These are phyloP conservation scores for Calcarius lapponicus DNA, from an alignment of 2,797 vertebrate genomes.

Conservation along the genomic window DNA sequence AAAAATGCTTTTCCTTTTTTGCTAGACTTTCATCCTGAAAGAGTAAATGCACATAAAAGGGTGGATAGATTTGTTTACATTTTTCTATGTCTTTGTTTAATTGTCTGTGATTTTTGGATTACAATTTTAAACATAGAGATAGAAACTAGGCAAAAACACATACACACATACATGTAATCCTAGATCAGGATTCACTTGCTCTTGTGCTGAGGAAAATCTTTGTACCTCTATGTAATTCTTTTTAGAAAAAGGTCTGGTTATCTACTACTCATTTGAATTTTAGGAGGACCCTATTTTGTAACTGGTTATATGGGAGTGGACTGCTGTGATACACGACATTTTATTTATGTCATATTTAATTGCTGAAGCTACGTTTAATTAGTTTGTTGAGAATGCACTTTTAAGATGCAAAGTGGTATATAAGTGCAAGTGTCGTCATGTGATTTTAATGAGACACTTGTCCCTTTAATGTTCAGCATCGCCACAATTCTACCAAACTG, in stretches of 20 bases:
- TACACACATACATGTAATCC: not conserved
- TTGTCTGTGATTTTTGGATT: not conserved
- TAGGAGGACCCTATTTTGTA: slow-evolving; percentile 44
- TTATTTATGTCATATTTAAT: slow-evolving; percentile 53
- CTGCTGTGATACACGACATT: not conserved
- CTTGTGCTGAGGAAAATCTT: not conserved
- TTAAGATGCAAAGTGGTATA: slow-evolving; percentile 9
- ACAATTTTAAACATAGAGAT: not conserved
- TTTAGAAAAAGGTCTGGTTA: not conserved
- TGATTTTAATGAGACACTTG: slow-evolving; percentile 23
- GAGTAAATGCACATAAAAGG: slow-evolving; percentile 15
- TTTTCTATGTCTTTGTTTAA: not conserved
- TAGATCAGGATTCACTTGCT: not conserved
- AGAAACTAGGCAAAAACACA: not conserved
- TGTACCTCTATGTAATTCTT: not conserved
- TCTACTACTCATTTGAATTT: slow-evolving; percentile 4
- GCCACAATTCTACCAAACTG: not conserved
- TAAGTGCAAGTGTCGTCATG: slow-evolving; percentile 47
- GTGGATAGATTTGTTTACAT: slow-evolving; percentile 14
- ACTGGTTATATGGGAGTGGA: slow-evolving; percentile 36
- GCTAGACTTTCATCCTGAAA: slow-evolving; percentile 39
- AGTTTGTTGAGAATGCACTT: slow-evolving; percentile 45
- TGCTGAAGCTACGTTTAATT: slow-evolving; percentile 43
- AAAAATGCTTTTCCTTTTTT: slow-evolving; percentile 1
- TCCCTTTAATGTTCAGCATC: slow-evolving; percentile 15